Base-by-base conservation (phyloP, 2,797 vertebrate species). In the Anableps anableps region DNA sequence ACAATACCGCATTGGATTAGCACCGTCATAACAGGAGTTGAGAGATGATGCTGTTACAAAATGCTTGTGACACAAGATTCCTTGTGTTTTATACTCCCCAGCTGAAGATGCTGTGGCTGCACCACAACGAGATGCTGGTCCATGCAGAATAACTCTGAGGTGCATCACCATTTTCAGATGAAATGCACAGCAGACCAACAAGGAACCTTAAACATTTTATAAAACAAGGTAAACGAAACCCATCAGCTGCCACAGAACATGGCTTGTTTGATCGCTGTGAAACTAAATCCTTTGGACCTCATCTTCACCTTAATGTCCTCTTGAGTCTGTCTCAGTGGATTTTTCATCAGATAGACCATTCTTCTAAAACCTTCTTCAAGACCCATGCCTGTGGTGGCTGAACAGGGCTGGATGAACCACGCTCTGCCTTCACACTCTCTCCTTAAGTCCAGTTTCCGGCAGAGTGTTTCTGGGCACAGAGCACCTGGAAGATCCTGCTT, bases 361-460 rank as follows among this genome's bases (percentile, higher is more conserved):
- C 90, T 97, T 75, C 90, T 92, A 76, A 98, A 95, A 0, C 96
- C 97, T 14, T 97, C 96, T 1, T 93, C 78, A 6, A 99, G 90
- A 31, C 98, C 98, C 0, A 95, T 80, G 4, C 97, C 97, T 0
- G 95, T 96, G 87, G 83, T 1, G 4, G 96, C 97, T 29, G 97
- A 98, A 53, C 98, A 99, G 10, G 97, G 97, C 76, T 99, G 97
- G 80, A 99, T 96, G 0, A 96, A 98, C 98, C 98, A 99, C 82
- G 92, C 91, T 75, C 97, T 95, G 91, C 97, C 94, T 2, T 95
- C 95, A 81, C 97, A 99, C 41, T 92, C 77, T 82, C 93, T 95
- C 80, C 93, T 93, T 88, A 99, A 79, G 31, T 95, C 94, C 83
- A 99, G 94, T 72, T 73, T 96, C 85, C 93, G 92, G 26, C 97